Base-by-base conservation (phyloP, 2,113 vertebrate genomes). In the Mesembrinibis cayennensis region DNA sequence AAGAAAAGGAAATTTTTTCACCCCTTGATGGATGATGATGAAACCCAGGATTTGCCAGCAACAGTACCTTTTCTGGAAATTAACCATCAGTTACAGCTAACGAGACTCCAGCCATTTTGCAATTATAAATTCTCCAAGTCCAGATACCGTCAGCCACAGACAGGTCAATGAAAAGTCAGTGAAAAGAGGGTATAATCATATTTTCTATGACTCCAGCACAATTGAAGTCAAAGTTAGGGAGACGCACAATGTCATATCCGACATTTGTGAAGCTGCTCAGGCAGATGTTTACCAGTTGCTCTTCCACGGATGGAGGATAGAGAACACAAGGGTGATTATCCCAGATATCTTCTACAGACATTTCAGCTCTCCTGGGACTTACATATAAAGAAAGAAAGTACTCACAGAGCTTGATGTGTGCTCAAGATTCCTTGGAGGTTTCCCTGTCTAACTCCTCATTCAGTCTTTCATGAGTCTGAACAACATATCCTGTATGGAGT, bases 401-500 rank as follows among this genome's bases (percentile, higher is more conserved):
- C 82, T 94, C 89, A 91, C 59, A 96, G 73, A 79, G 52, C n/a
- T 70, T 86, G 73, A 52, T 89, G 90, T 85, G 40, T 95, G 67
- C 63, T 95, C 55, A 95, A 81, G 95, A 84, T 88, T 91, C 93
- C 87, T 95, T 95, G 77, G 91, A 84, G 91, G 10, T 81, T 94
- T 94, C 58, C 65, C 73, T 94, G 62, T 56, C 93, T 97, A 93
- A 95, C 70, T 94, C 69, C 49, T 90, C 74, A 72, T 87, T 82
- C 70, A 78, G 79, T 49, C 85, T 91, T 88, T 92, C 89, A 66
- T 83, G 55, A 82, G 30, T 53, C 47, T 74, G 82, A 89, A 95
- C 91, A 94, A 91, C 49, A 34, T 88, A 69, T 52, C 63, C 85
- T 81, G 78, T 93, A 93, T 61, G 59, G 66, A 90, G 30, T 53